Conservation (phyloP, 2,113 vertebrate genomes). For the Solea senegalensis region DNA sequence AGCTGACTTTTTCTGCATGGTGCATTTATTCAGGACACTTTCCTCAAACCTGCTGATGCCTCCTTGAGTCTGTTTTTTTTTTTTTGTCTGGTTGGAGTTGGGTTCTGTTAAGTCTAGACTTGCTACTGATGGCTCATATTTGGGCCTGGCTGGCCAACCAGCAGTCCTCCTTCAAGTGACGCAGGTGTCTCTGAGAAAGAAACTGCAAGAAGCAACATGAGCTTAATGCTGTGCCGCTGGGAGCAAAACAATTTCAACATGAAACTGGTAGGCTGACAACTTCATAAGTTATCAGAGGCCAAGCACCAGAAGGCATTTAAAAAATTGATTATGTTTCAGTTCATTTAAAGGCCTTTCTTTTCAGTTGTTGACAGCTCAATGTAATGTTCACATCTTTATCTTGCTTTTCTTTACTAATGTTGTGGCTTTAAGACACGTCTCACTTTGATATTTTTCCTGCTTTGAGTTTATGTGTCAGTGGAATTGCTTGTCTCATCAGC, state of each 20-base stretch:
- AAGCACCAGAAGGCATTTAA: constrained; percentile 8
- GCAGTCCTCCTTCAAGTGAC: constrained; percentile 28
- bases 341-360: not conserved
- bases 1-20: constrained; percentile 31
- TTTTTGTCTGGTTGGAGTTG: constrained; percentile 2
- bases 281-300: constrained; percentile 29
- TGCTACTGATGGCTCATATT: constrained; percentile 39
- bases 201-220: constrained; percentile 80
- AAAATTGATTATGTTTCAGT: not conserved
- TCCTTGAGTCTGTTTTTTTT: constrained; percentile 8
- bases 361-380: not conserved
- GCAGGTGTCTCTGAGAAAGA: constrained; percentile 77
- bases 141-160: constrained; percentile 14
- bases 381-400: not conserved
- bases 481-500: constrained; percentile 49
- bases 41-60: constrained; percentile 16
- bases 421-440: constrained; percentile 27
- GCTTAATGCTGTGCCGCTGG: constrained; percentile 90
- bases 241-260: constrained; percentile 90
- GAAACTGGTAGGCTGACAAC: constrained; percentile 90
- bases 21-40: constrained; percentile 22
- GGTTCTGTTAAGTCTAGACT: not conserved
- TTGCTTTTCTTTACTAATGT: not conserved
- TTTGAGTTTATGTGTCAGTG: constrained; percentile 28
- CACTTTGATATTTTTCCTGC: not conserved